Evolutionary conservation across 2,797 vertebrate species (phyloP), one percentile per base, ranked within the genome.

Genomic region (Brachymystax lenok): DNA sequence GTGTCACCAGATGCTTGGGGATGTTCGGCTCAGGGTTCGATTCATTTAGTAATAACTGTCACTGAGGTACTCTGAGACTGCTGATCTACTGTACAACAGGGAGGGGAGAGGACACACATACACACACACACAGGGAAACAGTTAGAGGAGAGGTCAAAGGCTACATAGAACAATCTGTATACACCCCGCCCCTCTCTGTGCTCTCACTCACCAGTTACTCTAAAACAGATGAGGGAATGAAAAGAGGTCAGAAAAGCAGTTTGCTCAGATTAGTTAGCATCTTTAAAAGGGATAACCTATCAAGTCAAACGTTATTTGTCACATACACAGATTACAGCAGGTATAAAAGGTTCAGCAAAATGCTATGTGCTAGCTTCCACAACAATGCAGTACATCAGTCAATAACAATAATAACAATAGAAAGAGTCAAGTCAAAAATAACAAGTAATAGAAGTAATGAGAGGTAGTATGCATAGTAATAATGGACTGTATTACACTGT

Each of bases 21-120:
- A 56, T 24, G 27, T 28, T 40, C 10, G 35, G 27, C 46, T 5
- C 16, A 40, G 68, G 24, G 40, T 10, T 67, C 13, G 24, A 79
- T 64, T 64, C 67, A 79, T 74, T 67, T 54, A 63, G 28, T 28
- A 5, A 19, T 73, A 40, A 27, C 52, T 69, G 81, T 80, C 75
- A 73, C 73, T 75, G 27, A 61, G 6, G 1, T 14, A 54, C 50
- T 30, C 56, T 51, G 59, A 73, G 73, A 75, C 64, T 67, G 74
- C 63, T 54, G 70, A 59, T 59, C 33, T 74, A 68, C 75, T 46
- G 75, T 73, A 40, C 71, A 63, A 63, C 16, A 19, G 52, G 52
- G 52, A 19, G 52, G 52, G 52, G 17, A 19, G 52, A 56, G 52
- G 19, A 56, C 24, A 67, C 64, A 66, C 63, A 27, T 1, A 33